Conservation (phyloP, 2,113 vertebrate genomes). For the Mesocricetus auratus region DNA sequence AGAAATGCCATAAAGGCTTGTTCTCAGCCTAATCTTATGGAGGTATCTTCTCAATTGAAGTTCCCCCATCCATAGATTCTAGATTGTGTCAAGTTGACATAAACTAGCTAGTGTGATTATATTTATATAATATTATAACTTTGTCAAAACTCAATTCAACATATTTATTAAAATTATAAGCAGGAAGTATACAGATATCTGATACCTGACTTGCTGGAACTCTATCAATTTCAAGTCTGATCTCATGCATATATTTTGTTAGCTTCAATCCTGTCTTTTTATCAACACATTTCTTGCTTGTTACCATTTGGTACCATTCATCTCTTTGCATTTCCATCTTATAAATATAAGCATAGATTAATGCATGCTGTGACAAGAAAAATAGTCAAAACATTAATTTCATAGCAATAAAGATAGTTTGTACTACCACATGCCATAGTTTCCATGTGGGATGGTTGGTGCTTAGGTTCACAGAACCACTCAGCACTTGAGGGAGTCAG, state of each 20-base stretch:
- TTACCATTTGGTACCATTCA: rapidly evolving
- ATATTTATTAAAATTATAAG: neutral
- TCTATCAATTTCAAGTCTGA: neutral
- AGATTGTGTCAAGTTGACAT: neutral
- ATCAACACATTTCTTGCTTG: neutral
- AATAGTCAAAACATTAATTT: neutral
- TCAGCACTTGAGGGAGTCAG: neutral
- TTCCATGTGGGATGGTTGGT: neutral
- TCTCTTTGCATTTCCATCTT: neutral
- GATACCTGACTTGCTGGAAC: neutral
- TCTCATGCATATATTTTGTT: neutral
- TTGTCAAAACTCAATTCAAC: neutral
- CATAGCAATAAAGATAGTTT: neutral
- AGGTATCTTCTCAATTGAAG: neutral
- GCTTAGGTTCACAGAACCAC: neutral
- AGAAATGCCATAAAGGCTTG: neutral
- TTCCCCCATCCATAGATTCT: neutral
- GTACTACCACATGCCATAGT: neutral
- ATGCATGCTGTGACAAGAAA: neutral
- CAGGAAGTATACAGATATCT: neutral
- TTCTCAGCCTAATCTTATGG: neutral
- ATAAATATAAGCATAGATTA: neutral
- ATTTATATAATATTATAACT: neutral
- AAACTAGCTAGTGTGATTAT: neutral
- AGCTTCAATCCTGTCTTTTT: neutral